These are phyloP conservation scores for Brachionus rotundiformis DNA, from an alignment of 1,140 invertebrate species.

Conservation along the genomic window DNA sequence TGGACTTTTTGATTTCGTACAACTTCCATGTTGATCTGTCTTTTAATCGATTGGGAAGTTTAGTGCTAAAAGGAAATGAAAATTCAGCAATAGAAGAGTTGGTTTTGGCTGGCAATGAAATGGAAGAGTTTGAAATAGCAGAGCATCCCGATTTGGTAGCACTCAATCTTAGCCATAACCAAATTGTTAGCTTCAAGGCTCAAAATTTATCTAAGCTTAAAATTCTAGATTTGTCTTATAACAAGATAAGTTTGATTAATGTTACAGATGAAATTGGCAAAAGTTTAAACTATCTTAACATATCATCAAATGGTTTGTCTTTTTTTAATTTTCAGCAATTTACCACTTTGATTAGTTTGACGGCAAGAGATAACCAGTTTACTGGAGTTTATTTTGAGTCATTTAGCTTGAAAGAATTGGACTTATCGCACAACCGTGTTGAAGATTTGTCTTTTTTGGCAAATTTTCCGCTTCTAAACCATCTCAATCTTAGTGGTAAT, in stretches of 20 bases:
- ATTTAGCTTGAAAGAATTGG: not conserved
- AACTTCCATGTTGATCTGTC: conserved; percentile 34
- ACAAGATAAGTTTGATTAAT: not conserved
- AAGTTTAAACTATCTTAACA: not conserved
- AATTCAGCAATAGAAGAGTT: conserved; percentile 18
- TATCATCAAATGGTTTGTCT: not conserved
- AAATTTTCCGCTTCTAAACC: not conserved
- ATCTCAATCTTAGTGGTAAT: conserved; percentile 22
- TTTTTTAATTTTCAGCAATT: not conserved
- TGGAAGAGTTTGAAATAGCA: not conserved
- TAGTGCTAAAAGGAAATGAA: not conserved
- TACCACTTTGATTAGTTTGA: not conserved
- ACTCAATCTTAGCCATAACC: not conserved
- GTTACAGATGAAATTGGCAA: not conserved
- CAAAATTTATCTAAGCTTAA: conserved; percentile 10
- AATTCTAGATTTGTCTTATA: not conserved
- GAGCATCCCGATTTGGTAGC: not conserved
- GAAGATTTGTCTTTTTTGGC: not conserved
- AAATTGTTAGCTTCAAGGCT: not conserved
- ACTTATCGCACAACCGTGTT: not conserved
- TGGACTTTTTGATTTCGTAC: not conserved
- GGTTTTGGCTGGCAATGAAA: not conserved
- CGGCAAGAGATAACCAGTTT: not conserved
- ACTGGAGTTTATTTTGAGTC: not conserved
- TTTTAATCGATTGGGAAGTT: not conserved